Evolutionary conservation across 2,797 vertebrate genomes (phyloP).

Genomic region (Menidia menidia): DNA sequence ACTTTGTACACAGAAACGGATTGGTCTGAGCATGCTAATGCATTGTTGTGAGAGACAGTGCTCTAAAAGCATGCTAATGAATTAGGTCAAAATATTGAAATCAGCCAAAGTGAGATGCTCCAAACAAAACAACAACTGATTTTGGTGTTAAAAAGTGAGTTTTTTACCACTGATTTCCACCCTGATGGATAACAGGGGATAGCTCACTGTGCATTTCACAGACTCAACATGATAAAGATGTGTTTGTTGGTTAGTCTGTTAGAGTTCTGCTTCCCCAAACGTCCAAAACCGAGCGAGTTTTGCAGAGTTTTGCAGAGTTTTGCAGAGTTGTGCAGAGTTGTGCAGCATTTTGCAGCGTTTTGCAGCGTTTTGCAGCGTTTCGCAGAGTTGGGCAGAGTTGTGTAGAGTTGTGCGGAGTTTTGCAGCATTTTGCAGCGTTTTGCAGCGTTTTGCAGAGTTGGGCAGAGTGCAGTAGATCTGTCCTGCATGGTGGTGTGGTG

Average conservation of each 20-base stretch:
- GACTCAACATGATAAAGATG: too few relatives aligned
- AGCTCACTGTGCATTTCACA: constrained; percentile 5
- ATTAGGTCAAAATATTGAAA: not conserved
- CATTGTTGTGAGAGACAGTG: constrained; percentile 14
- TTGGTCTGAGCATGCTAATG: constrained; percentile 41
- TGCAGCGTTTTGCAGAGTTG: not conserved
- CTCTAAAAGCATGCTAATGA: constrained; percentile 15
- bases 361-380: too few relatives aligned
- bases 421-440: constrained; percentile 30
- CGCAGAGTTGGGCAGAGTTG: too few relatives aligned
- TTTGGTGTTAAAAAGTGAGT: too few relatives aligned
- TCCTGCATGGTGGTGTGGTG: constrained; percentile 70
- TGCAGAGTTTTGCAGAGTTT: not conserved
- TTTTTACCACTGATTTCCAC: not conserved
- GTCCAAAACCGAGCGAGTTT: constrained; percentile 26
- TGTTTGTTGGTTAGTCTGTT: too few relatives aligned
- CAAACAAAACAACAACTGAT: too few relatives aligned
- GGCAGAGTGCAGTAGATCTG: constrained; percentile 83
- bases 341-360: too few relatives aligned
- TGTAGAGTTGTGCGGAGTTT: too few relatives aligned
- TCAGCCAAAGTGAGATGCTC: not conserved
- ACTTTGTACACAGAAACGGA: constrained; percentile 6
- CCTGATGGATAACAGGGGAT: not conserved
- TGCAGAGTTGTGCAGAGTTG: constrained; percentile 52
- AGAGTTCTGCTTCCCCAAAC: not conserved